A percentile compares a stretch with the other conserved stretches of the same genome.
phyloP scores from a whole-genome alignment of 1,140 invertebrate species.

The Pseudomyrmex cubaensis region DNA sequence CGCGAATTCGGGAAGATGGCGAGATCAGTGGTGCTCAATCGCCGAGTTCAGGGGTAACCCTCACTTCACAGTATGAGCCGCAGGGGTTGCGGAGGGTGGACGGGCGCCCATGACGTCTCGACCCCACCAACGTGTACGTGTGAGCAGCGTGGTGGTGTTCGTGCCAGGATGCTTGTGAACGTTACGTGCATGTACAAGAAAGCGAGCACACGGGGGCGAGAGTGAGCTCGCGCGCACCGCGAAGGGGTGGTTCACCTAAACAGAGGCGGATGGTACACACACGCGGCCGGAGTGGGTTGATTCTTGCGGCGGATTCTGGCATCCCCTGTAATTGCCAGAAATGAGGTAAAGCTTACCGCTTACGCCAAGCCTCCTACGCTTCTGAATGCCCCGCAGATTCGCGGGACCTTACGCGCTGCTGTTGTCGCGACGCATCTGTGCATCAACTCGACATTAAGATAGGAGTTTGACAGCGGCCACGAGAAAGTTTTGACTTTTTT shows the following conservation, averaged over 20 bases:
- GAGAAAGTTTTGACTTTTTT: too few species aligned
- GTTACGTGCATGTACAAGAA: constrained; percentile 24
- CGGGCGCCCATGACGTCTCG: constrained; percentile 73
- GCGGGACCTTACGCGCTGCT: constrained; percentile 61
- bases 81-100: constrained; percentile 62
- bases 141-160: not conserved
- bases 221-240: constrained; percentile 24
- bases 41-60: constrained; percentile 28
- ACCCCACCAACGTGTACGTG: constrained; percentile 31
- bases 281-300: constrained; percentile 79
- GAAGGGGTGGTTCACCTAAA: constrained; percentile 62
- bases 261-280: constrained; percentile 60
- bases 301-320: constrained; percentile 84
- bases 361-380: constrained; percentile 77
- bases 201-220: constrained; percentile 33
- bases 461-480: not conserved
- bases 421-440: constrained; percentile 27
- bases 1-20: constrained; percentile 77
- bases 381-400: constrained; percentile 54
- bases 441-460: not conserved
- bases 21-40: constrained; percentile 81
- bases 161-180: not conserved
- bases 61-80: constrained; percentile 60
- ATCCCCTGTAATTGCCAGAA: constrained; percentile 84
- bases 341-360: constrained; percentile 83